Evolutionary conservation across 1,140 invertebrate genomes (phyloP), one percentile per base, ranked within the genome.

Genomic region (Zeugodacus cucurbitae): DNA sequence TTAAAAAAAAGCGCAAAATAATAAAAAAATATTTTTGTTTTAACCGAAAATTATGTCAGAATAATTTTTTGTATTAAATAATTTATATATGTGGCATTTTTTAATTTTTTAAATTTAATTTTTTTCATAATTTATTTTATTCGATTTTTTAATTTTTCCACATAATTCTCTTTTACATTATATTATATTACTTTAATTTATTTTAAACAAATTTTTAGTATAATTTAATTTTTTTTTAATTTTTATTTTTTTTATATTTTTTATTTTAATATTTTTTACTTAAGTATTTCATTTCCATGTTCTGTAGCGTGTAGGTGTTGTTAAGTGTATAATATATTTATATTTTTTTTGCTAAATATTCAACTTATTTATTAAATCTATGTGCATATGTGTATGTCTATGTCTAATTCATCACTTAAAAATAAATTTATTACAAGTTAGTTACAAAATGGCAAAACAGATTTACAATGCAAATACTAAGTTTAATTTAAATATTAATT

Each of bases 371-470:
- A 67, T 32, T 32, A 11, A 67, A 26, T 67, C 11, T 67, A 32
- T 67, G n/a, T 67, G 58, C 58, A 59, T 59, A 59, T 22, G 22
- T 59, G n/a, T 59, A 54, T 54, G 48, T 59, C 3, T 59, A 59
- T 59, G 58, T 59, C n/a, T 59, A 26, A 7, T 59, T 26, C 11
- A 41, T 3, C 14, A 58, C 57, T 58, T 58, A 86, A 86, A 86
- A n/a, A 86, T 86, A 20, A 48, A 26, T 48, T 48, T 82, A 22
- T 82, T 82, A 48, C 41, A 82, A 48, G 44, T 82, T 82, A 48
- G n/a, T 82, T 82, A 82, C 74, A 82, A 48, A 82, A 82, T 82
- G 74, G 74, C 74, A 82, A 82, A 78, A 22, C 44, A 74, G 58
- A 26, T n/a, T 44, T 82, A 82, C 74, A 82, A 82, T 41, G 17